Evolutionary conservation across 2,797 vertebrate genomes (phyloP).

Genomic region (Perdix hodgsoniae): DNA sequence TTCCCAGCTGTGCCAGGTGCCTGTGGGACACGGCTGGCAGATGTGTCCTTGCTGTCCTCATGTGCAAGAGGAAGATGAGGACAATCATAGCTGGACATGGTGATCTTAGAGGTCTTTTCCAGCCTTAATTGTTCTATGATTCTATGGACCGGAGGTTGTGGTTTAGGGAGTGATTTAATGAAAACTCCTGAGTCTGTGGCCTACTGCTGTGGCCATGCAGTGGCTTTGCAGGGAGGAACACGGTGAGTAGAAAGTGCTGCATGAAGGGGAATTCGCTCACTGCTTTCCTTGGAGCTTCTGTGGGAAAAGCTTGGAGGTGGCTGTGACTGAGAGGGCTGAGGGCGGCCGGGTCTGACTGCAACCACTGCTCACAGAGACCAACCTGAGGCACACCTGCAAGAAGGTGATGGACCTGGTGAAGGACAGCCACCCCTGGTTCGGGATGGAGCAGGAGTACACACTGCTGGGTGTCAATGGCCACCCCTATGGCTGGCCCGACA

Average conservation of each 20-base stretch:
- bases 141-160: neutral
- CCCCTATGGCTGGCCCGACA: constrained; percentile 87
- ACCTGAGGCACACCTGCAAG: constrained; percentile 83
- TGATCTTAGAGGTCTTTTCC: neutral
- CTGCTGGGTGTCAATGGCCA: constrained; percentile 84
- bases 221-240: neutral
- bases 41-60: fast-evolving
- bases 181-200: neutral
- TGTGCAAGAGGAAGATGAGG: neutral
- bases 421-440: constrained; percentile 86
- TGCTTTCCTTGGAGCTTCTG: neutral
- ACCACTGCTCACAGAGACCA: constrained; percentile 81
- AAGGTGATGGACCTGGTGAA: constrained; percentile 85
- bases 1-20: neutral
- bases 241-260: fast-evolving
- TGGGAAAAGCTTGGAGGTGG: neutral
- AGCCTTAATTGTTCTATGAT: neutral
- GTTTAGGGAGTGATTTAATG: neutral
- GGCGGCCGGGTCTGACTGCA: fast-evolving
- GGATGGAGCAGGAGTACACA: constrained; percentile 92
- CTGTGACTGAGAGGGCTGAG: fast-evolving
- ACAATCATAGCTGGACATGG: neutral
- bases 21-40: neutral
- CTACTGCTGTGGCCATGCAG: neutral
- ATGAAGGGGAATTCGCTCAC: neutral